phyloP scores from a whole-genome alignment of 2,888 invertebrate species.

The Pristionchus mayeri region DNA sequence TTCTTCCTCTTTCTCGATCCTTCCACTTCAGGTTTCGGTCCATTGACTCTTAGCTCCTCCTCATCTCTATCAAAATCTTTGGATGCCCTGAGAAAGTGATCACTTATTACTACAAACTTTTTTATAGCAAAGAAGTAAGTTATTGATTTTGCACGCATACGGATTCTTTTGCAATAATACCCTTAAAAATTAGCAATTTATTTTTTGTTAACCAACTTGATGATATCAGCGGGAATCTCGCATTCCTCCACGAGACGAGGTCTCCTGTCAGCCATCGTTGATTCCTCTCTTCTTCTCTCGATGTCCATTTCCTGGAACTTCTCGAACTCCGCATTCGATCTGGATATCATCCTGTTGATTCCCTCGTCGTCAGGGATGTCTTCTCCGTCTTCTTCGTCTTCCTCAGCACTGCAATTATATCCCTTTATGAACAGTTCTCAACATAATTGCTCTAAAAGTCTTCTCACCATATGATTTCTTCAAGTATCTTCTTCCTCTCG shows the following conservation, averaged over 20 bases:
- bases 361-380: conserved; percentile 98
- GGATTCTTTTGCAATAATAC: conserved; percentile 40
- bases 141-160: background rate
- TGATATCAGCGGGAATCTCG: conserved; percentile 93
- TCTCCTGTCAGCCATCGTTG: conserved; percentile 78
- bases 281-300: conserved; percentile 87
- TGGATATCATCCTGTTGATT: conserved; percentile 98
- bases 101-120: background rate
- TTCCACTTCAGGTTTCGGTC: conserved; percentile 42
- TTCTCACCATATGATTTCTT: conserved; percentile 84
- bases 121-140: background rate
- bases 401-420: conserved; percentile 58
- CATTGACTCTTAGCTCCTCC: conserved; percentile 49
- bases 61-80: conserved; percentile 58
- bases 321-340: conserved; percentile 92
- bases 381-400: conserved; percentile 84
- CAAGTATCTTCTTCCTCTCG: conserved; percentile 95
- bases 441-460: too few relatives aligned
- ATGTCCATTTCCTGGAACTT: conserved; percentile 89
- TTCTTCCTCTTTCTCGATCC: conserved; percentile 59
- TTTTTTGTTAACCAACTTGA: conserved; percentile 54
- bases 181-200: conserved; percentile 47
- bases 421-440: too few relatives aligned
- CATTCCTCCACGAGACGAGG: conserved; percentile 92
- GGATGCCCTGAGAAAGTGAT: conserved; percentile 50